A percentile compares a stretch with the other conserved stretches of the same genome.
These are phyloP conservation scores for Adelphocoris suturalis DNA, from an alignment of 2,888 invertebrate genomes.

Conservation along the genomic window DNA sequence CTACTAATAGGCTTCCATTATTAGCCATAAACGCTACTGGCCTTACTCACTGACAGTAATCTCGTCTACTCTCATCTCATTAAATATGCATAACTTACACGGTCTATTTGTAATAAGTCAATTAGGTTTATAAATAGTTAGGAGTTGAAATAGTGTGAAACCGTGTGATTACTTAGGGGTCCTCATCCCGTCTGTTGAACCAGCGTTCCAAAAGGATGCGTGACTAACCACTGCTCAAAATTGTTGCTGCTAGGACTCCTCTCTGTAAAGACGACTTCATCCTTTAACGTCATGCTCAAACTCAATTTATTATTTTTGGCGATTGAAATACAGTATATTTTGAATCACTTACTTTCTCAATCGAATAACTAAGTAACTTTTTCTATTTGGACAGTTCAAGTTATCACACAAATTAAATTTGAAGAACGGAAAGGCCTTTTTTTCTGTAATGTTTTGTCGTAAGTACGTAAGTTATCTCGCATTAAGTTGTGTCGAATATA, in stretches of 20 bases:
- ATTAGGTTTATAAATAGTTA: not conserved
- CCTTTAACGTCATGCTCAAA: no score
- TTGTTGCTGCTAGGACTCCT: not conserved
- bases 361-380: no score
- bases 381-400: no score
- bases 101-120: conserved; percentile 27
- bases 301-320: no score
- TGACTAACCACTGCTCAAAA: conserved; percentile 18
- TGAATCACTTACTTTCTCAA: no score
- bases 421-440: no score
- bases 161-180: conserved; percentile 10
- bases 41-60: not conserved
- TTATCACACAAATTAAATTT: no score
- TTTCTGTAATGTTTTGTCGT: no score
- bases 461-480: no score
- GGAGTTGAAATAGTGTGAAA: conserved; percentile 34
- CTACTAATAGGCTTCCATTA: not conserved
- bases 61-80: not conserved
- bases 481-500: no score
- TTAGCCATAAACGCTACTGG: conserved; percentile 14
- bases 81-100: conserved; percentile 6
- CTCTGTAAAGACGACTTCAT: not conserved
- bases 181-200: not conserved
- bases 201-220: not conserved
- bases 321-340: no score